phyloP scores from a whole-genome alignment of 2,113 vertebrate species.

The Pardalotus punctatus region DNA sequence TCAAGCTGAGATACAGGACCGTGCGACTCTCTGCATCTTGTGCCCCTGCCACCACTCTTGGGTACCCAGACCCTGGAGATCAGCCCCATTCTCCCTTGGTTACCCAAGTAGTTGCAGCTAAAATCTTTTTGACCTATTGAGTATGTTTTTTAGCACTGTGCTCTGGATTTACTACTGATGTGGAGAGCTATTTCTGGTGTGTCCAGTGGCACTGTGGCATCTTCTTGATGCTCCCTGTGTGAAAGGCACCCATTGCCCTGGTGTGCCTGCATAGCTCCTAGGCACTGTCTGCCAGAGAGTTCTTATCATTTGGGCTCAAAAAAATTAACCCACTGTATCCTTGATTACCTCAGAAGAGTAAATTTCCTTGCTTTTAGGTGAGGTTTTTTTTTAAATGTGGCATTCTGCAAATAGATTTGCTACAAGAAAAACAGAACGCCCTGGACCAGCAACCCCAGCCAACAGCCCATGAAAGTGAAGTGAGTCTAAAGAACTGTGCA shows the following conservation, averaged over 20 bases:
- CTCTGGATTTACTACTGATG: neutral
- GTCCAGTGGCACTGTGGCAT: neutral
- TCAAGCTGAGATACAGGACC: neutral
- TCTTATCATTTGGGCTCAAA: neutral
- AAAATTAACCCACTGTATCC: neutral
- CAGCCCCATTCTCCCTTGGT: neutral
- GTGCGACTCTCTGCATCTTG: accelerated
- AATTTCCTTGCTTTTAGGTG: neutral
- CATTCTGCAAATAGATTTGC: neutral
- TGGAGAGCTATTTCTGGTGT: neutral
- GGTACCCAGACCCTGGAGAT: neutral
- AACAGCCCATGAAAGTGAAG: neutral
- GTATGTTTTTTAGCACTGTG: neutral
- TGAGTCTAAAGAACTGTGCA: neutral
- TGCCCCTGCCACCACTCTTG: neutral
- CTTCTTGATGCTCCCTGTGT: neutral
- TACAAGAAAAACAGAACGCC: neutral
- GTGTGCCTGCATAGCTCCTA: neutral
- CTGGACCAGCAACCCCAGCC: neutral
- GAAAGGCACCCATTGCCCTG: neutral
- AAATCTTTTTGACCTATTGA: neutral
- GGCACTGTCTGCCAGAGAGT: neutral
- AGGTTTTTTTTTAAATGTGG: neutral
- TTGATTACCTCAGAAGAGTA: neutral
- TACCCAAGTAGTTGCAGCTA: neutral